Conservation (phyloP, 1,140 invertebrate species). For the Drosophila willistoni region DNA sequence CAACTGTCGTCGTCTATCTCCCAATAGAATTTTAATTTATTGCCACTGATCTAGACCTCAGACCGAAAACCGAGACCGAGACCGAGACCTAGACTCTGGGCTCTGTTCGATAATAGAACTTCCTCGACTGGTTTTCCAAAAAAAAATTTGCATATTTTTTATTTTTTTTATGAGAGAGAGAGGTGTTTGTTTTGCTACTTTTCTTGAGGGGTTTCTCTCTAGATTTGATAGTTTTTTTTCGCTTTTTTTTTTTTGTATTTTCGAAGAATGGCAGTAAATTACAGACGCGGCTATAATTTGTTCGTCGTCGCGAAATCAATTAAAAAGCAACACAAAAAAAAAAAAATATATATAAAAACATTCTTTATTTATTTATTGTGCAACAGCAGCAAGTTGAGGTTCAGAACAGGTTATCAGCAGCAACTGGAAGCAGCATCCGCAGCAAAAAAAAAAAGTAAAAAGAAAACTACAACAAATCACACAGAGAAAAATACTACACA, state of each 20-base stretch:
- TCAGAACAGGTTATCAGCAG: slow-evolving; percentile 78
- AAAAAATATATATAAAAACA: slow-evolving; percentile 33
- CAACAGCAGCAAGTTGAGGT: slow-evolving; percentile 52
- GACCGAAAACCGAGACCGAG: slow-evolving; percentile 14
- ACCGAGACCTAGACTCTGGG: background rate
- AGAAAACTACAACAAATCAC: slow-evolving; percentile 24
- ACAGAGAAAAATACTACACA: slow-evolving; percentile 18
- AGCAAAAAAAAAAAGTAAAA: slow-evolving; percentile 21
- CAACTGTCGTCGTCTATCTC: slow-evolving; percentile 19
- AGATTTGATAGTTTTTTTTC: slow-evolving; percentile 36
- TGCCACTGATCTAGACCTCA: slow-evolving; percentile 40
- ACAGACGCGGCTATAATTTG: slow-evolving; percentile 65
- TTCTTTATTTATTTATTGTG: slow-evolving; percentile 79
- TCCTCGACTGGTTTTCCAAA: slow-evolving; percentile 20
- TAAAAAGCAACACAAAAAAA: slow-evolving; percentile 71
- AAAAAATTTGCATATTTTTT: slow-evolving; percentile 56
- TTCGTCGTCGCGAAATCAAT: slow-evolving; percentile 70
- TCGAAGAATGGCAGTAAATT: slow-evolving; percentile 68
- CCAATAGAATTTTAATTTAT: slow-evolving; percentile 53
- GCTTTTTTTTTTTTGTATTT: slow-evolving; percentile 43
- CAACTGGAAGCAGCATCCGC: slow-evolving; percentile 32
- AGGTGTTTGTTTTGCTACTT: slow-evolving; percentile 23
- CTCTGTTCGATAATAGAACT: slow-evolving; percentile 1
- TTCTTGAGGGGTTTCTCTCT: slow-evolving; percentile 10
- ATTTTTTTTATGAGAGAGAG: background rate